These are phyloP conservation scores for Tyrophagus putrescentiae DNA, from an alignment of 1,140 invertebrate genomes.

Conservation along the genomic window DNA sequence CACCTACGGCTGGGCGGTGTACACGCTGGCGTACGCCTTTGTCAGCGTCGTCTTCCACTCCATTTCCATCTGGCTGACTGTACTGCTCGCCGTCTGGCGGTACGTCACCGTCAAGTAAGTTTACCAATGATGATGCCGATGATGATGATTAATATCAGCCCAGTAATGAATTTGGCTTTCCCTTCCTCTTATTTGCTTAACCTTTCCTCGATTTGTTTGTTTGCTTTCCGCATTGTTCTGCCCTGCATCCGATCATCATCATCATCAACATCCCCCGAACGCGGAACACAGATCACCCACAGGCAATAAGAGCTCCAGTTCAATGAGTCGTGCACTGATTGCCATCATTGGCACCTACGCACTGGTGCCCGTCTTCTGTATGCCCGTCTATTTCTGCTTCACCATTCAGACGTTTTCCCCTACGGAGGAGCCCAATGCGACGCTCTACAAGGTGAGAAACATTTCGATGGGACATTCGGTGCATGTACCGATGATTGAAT, in stretches of 20 bases:
- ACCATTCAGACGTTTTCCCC: slow-evolving; percentile 30
- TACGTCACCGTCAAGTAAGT: slow-evolving; percentile 56
- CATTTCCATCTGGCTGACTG: slow-evolving; percentile 77
- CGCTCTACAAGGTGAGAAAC: slow-evolving; percentile 46
- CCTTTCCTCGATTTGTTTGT: too few relatives aligned
- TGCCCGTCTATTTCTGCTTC: slow-evolving; percentile 35
- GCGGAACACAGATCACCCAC: slow-evolving; percentile 33
- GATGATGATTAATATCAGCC: too few relatives aligned
- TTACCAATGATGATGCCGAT: slow-evolving; percentile 68
- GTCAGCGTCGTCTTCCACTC: slow-evolving; percentile 70
- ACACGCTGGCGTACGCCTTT: slow-evolving; percentile 40
- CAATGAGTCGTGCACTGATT: slow-evolving; percentile 44
- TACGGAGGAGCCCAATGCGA: slow-evolving; percentile 65
- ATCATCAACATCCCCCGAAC: slow-evolving; percentile 30
- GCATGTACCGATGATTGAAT: background rate
- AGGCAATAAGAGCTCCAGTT: slow-evolving; percentile 20
- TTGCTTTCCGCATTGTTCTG: slow-evolving; percentile 76
- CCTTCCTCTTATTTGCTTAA: too few relatives aligned
- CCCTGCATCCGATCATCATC: slow-evolving; percentile 57
- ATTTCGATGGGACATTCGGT: background rate
- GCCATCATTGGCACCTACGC: slow-evolving; percentile 56
- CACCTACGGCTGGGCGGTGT: slow-evolving; percentile 58
- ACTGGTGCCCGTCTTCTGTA: slow-evolving; percentile 55
- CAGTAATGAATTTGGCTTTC: too few relatives aligned
- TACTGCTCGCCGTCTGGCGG: slow-evolving; percentile 77